Conservation (phyloP, 2,797 vertebrate species). For the Danio jaintianensis region DNA sequence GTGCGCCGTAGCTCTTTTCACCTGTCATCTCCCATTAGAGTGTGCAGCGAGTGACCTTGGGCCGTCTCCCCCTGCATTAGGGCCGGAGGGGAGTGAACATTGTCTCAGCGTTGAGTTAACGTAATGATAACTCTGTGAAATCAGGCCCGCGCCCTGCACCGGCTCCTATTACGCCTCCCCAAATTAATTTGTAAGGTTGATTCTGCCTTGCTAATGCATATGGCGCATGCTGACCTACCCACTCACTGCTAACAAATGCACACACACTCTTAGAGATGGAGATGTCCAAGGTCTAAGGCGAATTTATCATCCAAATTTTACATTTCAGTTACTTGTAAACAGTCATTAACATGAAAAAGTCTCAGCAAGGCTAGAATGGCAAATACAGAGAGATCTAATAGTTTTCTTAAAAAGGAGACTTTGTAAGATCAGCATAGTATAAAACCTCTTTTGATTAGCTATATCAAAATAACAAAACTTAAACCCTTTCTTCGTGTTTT, state of each 20-base stretch:
- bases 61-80: conserved; percentile 71
- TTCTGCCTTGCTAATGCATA: conserved; percentile 77
- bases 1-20: conserved; percentile 77
- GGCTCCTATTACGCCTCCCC: conserved; percentile 80
- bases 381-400: neutral
- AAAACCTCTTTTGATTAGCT: too few species aligned
- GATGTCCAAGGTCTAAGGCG: neutral
- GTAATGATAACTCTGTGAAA: conserved; percentile 84
- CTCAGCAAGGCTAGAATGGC: neutral
- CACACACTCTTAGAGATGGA: conserved; percentile 11
- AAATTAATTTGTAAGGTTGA: conserved; percentile 82
- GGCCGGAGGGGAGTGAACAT: conserved; percentile 56
- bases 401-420: neutral
- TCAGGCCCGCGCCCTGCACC: conserved; percentile 75
- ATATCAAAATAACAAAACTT: too few species aligned
- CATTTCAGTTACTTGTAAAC: conserved; percentile 8
- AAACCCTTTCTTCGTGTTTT: too few species aligned
- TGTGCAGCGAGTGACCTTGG: conserved; percentile 78
- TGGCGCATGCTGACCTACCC: conserved; percentile 61
- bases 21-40: conserved; percentile 84
- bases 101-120: conserved; percentile 67
- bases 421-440: too few species aligned
- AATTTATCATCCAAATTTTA: conserved; percentile 7
- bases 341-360: conserved; percentile 5
- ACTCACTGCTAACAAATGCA: conserved; percentile 47